Evolutionary conservation across 2,113 vertebrate genomes (phyloP).

Genomic region (Suncus etruscus): DNA sequence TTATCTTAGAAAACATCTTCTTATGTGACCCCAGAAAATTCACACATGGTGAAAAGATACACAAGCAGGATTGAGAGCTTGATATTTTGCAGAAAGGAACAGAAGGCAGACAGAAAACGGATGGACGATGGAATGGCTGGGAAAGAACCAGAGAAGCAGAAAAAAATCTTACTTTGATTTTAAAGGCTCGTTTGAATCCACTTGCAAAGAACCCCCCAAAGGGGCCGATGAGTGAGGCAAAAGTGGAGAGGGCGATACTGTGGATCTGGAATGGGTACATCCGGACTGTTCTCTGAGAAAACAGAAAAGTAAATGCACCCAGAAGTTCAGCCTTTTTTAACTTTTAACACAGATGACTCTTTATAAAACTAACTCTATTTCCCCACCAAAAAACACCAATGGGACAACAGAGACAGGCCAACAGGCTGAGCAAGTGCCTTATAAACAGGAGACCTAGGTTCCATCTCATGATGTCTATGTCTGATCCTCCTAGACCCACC

Average conservation of each 20-base stretch:
- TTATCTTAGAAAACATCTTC: constrained; percentile 33
- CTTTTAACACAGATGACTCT: too few relatives aligned
- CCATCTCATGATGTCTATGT: too few relatives aligned
- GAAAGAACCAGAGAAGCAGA: background rate
- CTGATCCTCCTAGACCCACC: too few relatives aligned
- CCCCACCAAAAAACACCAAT: too few relatives aligned
- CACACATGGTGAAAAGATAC: background rate
- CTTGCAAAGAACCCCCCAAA: constrained; percentile 99
- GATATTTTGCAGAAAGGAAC: too few relatives aligned
- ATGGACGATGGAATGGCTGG: background rate
- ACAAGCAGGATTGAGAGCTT: background rate
- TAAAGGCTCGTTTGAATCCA: constrained; percentile 98
- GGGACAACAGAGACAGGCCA: too few relatives aligned
- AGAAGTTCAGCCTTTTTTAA: too few relatives aligned
- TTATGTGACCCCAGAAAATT: background rate
- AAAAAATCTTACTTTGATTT: constrained; percentile 93
- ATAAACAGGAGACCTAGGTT: too few relatives aligned
- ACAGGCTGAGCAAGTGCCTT: too few relatives aligned
- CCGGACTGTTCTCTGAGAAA: constrained; percentile 91
- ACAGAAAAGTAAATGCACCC: background rate
- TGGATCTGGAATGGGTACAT: constrained; percentile 99
- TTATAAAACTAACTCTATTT: too few relatives aligned
- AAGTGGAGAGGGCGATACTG: constrained; percentile 96
- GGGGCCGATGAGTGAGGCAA: constrained; percentile 96
- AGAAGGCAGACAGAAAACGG: background rate